phyloP scores from a whole-genome alignment of 2,113 vertebrate species.

The Murina feae region DNA sequence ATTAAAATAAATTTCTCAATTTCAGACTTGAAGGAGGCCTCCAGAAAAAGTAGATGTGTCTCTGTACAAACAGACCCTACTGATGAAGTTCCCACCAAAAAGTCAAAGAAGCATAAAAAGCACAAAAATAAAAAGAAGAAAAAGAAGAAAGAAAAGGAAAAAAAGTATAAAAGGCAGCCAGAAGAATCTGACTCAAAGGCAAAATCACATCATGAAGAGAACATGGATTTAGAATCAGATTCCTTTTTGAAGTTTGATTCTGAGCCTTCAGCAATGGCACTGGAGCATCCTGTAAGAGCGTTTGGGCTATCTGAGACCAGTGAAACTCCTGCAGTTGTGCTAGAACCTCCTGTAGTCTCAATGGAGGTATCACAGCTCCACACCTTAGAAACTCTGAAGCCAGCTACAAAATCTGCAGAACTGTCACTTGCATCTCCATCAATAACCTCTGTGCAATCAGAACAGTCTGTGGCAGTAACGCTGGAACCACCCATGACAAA shows the following conservation, averaged over 20 bases:
- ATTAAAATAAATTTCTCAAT: slow-evolving; percentile 59
- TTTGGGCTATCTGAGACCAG: slow-evolving; percentile 55
- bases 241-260: slow-evolving; percentile 83
- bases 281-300: slow-evolving; percentile 67
- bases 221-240: slow-evolving; percentile 81
- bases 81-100: slow-evolving; percentile 86
- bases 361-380: slow-evolving; percentile 59
- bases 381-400: slow-evolving; percentile 58
- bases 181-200: slow-evolving; percentile 77
- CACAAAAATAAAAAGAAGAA: slow-evolving; percentile 95
- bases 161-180: slow-evolving; percentile 85
- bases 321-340: slow-evolving; percentile 48
- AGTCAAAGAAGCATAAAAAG: slow-evolving; percentile 95
- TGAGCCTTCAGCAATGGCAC: slow-evolving; percentile 67
- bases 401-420: slow-evolving; percentile 53
- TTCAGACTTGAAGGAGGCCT: slow-evolving; percentile 81
- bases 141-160: slow-evolving; percentile 92
- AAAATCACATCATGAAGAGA: slow-evolving; percentile 83
- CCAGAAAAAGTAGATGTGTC: slow-evolving; percentile 81
- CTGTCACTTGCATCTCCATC: slow-evolving; percentile 48
- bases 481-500: slow-evolving; percentile 58
- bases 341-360: slow-evolving; percentile 53
- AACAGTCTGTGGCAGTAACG: slow-evolving; percentile 28
- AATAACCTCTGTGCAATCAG: slow-evolving; percentile 49
- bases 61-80: slow-evolving; percentile 84